Evolutionary conservation across 2,113 vertebrate genomes (phyloP), one percentile per base, ranked within the genome.

Genomic region (Syngnathus scovelli): DNA sequence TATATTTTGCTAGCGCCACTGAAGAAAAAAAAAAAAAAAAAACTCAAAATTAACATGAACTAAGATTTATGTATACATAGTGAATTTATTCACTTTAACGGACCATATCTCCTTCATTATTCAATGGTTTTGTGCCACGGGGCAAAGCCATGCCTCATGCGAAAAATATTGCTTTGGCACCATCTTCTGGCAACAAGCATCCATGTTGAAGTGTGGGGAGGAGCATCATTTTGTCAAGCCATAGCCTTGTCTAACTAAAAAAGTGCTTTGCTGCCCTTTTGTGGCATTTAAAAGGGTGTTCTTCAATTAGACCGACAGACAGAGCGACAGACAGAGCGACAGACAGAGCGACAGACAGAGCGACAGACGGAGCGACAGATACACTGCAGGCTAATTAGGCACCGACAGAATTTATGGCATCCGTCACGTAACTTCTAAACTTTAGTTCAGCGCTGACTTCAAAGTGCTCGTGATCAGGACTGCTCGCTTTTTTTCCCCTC

Each of bases 391-490:
- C 43, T 74, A 85, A 78, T 72, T 64, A 62, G 67, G 59, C 77
- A 67, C 66, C 54, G 67, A 82, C 52, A 60, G 76, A 71, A 71
- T 67, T 62, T 18, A 71, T 67, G 76, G 66, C 71, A 72, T 77
- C 80, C 84, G 82, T 75, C 55, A 66, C 67, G 66, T 48, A 69
- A 77, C 73, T 76, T 72, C 51, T 76, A 33, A 61, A 68, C 77
- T 83, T 83, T 70, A 67, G 73, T 74, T 52, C 75, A 62, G 77
- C 74, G 74, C 67, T 74, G 67, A 59, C 73, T 89, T 86, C 72
- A 83, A 80, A 84, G 79, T 72, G 33, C 55, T 66, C 15, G 60
- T 74, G 61, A 77, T 71, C 72, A 71, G 66, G 37, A n/a, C 39
- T 70, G 78, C 49, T 56, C 60, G 3, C 55, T 18, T 36, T 15